Conservation (phyloP, 1,140 invertebrate species). For the Psix sp. region DNA sequence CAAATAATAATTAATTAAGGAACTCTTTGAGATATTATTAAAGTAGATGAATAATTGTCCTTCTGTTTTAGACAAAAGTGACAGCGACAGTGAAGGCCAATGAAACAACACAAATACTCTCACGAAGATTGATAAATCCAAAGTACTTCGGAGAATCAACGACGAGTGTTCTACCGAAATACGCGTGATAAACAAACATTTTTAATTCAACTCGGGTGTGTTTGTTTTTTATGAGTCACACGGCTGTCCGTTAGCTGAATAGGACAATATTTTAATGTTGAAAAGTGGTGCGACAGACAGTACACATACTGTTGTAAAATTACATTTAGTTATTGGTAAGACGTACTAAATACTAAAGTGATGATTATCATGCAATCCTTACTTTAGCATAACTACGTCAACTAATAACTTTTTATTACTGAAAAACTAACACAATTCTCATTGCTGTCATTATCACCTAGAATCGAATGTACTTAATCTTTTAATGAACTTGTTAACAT, state of each 20-base stretch:
- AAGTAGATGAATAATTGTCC: not conserved
- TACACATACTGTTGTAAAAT: constrained; percentile 23
- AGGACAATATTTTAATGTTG: constrained; percentile 42
- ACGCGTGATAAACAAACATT: constrained; percentile 28
- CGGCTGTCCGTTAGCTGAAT: constrained; percentile 26
- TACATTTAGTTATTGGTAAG: constrained; percentile 38
- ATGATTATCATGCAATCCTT: constrained; percentile 36
- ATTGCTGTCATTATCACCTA: constrained; percentile 26
- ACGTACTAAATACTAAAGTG: constrained; percentile 40
- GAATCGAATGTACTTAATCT: constrained; percentile 38
- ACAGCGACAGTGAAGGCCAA: constrained; percentile 93
- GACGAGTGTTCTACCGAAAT: constrained; percentile 22
- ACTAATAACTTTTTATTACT: constrained; percentile 45
- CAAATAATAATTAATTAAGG: constrained; percentile 9
- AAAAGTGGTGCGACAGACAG: constrained; percentile 45
- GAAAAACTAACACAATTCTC: constrained; percentile 37
- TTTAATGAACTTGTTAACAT: constrained; percentile 36
- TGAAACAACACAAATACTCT: constrained; percentile 70
- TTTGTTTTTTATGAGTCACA: constrained; percentile 42
- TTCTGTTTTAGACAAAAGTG: constrained; percentile 88
- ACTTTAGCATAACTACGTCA: constrained; percentile 41
- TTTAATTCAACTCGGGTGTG: constrained; percentile 34
- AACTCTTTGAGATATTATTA: no score
- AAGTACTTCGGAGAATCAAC: constrained; percentile 38
- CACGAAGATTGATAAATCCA: constrained; percentile 34